Conservation (phyloP, 2,113 vertebrate species). For the Lucifuga dentata region DNA sequence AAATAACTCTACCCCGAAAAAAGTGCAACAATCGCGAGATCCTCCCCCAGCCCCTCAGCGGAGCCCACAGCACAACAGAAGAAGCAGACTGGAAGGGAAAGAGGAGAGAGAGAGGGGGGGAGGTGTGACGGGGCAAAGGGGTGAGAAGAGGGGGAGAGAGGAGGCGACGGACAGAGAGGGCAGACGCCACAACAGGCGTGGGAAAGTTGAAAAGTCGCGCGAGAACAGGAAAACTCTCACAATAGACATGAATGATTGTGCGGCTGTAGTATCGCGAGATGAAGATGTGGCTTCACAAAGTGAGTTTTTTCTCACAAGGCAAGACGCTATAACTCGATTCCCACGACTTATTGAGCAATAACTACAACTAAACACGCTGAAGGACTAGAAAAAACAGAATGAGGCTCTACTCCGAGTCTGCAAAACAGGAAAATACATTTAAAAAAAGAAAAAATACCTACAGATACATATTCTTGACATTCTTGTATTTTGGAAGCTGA, state of each 20-base stretch:
- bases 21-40: slow-evolving; percentile 86
- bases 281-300: neutral
- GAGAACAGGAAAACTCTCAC: slow-evolving; percentile 74
- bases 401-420: no score
- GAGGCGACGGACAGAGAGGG: slow-evolving; percentile 42
- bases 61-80: slow-evolving; percentile 49
- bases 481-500: no score
- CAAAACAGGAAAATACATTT: no score
- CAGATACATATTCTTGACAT: no score
- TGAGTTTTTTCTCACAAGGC: slow-evolving; percentile 39
- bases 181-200: slow-evolving; percentile 80
- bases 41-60: slow-evolving; percentile 49
- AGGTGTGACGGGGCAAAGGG: slow-evolving; percentile 50
- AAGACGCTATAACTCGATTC: slow-evolving; percentile 63
- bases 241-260: slow-evolving; percentile 43
- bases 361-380: slow-evolving; percentile 22
- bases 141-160: slow-evolving; percentile 37
- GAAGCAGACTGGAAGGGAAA: slow-evolving; percentile 47
- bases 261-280: slow-evolving; percentile 72
- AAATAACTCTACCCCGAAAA: slow-evolving; percentile 88
- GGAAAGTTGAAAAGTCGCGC: slow-evolving; percentile 80
- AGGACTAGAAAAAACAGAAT: neutral
- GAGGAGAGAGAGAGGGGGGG: slow-evolving; percentile 7
- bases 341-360: slow-evolving; percentile 73
- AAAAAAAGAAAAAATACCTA: no score